Base-by-base conservation (phyloP, 2,888 invertebrate genomes). In the Augiades crinisus region DNA sequence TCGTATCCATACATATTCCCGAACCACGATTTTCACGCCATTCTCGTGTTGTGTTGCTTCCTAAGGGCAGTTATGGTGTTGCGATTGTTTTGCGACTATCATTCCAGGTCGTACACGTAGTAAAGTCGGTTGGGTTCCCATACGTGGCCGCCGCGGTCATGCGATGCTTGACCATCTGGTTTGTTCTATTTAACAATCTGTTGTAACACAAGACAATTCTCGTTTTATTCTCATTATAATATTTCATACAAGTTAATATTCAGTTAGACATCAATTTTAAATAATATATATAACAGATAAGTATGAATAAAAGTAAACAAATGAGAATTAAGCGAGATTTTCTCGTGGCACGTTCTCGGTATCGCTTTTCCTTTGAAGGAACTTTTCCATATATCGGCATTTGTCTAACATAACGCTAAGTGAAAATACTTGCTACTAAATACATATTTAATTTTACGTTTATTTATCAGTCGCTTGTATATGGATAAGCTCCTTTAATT, bases 151-250 rank as follows among this genome's bases (percentile, higher is more conserved):
- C 66, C 63, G 77, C 72, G 81, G 81, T 81, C 79, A 76, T 76
- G 72, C 78, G 76, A 78, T 72, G 78, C 78, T 78, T 84, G 83
- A 81, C 78, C 81, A 74, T 71, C 76, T 73, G 84, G 84, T 85
- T 84, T 84, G 85, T 85, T 78, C 70, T 68, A 71, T 78, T 79
- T 75, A 67, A 60, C 59, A 62, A 71, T 75, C 59, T 67, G 59
- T 59, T 64, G 63, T 66, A 60, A 66, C 60, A 54, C 61, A 54
- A 54, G 63, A 22, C 6, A 58, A 62, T 55, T 65, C 58, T 68
- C 67, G 62, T 59, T 63, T 59, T 44, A 57, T 62, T 51, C 44
- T 58, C 45, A 16, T 17, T 30, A 1, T n/a, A 12, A 10, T 5
- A 7, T 3, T 16, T 30, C 40, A 13, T n/a, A n/a, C n/a, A n/a